These are phyloP conservation scores for Galendromus occidentalis DNA, from an alignment of 1,140 invertebrate genomes.

Conservation along the genomic window DNA sequence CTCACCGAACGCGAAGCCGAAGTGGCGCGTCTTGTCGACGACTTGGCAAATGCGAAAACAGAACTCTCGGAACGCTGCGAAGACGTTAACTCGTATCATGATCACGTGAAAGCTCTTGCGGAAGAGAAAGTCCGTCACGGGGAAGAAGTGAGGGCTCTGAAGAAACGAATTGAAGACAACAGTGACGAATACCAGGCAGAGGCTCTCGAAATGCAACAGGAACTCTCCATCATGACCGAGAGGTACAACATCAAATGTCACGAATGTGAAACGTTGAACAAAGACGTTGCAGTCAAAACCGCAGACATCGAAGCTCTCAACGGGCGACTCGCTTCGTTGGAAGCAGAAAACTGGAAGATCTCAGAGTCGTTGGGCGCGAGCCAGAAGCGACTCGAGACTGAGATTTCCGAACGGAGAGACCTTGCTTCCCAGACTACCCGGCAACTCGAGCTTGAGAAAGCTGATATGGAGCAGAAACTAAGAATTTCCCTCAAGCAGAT, in stretches of 20 bases:
- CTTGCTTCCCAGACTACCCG: not conserved
- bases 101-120: constrained; percentile 7
- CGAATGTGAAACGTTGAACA: not conserved
- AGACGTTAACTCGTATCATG: constrained; percentile 10
- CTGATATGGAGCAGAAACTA: too few species aligned
- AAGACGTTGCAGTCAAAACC: not conserved
- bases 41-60: not conserved
- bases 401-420: not conserved
- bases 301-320: not conserved
- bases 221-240: constrained; percentile 9
- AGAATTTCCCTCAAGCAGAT: too few species aligned
- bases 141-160: not conserved
- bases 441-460: not conserved
- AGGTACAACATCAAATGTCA: constrained; percentile 1
- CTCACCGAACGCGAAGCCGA: constrained; percentile 5
- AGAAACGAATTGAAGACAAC: not conserved
- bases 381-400: not conserved
- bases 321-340: not conserved
- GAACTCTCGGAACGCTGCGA: not conserved
- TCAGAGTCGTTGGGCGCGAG: not conserved
- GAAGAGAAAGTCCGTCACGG: constrained; percentile 3
- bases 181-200: not conserved
- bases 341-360: not conserved
- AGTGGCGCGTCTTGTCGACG: not conserved
- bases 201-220: constrained; percentile 7